Evolutionary conservation across 2,113 vertebrate species (phyloP), one percentile per base, ranked within the genome.

Genomic region (Etia nguti): DNA sequence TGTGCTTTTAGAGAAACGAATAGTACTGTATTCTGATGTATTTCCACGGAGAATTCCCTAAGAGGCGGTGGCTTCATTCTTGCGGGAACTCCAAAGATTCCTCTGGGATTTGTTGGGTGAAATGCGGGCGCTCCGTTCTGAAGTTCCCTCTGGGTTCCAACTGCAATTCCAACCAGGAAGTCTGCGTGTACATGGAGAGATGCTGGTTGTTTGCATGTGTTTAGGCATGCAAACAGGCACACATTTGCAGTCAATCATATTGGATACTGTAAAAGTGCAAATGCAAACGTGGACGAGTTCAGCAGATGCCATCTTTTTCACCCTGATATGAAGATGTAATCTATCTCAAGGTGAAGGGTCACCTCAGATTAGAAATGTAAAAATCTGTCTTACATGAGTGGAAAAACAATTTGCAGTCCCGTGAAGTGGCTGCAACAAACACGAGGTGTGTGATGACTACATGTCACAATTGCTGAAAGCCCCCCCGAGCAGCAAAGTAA

Each of bases 21-120:
- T 12, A 26, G 48, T 31, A 16, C 29, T 31, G 12, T 57, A 56
- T 15, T 54, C 79, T 55, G 46, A 48, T 85, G 83, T 10, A 20
- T 85, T 84, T 88, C 87, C 89, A 24, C 10, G 5, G 79, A 90
- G 79, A 90, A 73, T 89, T 89, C 89, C 86, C 83, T 12, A 50
- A 62, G 88, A 52, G 82, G 85, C 79, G 81, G 84, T 80, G 81
- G 75, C 43, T 80, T 86, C 73, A 62, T 70, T 90, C 88, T 88
- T 80, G 75, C 29, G 92, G 93, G 92, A 92, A 89, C 90, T 54
- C 56, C 6, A 10, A 83, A 83, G 77, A 83, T 96, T 95, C 94
- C 89, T 52, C 18, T 3, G 79, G 92, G 95, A 88, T 86, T 91
- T 88, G 83, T 34, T 50, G 81, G 86, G 82, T 89, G 83, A 92